Percentiles rank a stretch among this genome's conserved stretches.
Conservation (phyloP, 1,140 invertebrate species). For the Myzus persicae region DNA sequence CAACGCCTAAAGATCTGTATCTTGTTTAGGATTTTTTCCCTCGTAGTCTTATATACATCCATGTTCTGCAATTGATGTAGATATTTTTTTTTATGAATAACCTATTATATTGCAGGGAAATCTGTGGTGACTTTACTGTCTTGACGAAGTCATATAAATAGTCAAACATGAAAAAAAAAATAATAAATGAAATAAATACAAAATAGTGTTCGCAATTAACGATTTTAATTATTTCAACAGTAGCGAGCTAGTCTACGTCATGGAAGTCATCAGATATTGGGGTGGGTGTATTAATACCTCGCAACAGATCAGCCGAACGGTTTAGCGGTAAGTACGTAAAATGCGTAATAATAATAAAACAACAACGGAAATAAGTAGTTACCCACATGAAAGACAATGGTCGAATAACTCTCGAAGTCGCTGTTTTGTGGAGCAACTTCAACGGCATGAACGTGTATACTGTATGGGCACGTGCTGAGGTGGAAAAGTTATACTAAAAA, state of each 20-base stretch:
- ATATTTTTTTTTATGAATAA: background rate
- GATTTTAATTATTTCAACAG: background rate
- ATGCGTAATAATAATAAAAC: background rate
- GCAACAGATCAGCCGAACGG: background rate
- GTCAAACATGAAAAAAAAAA: no score
- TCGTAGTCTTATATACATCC: background rate
- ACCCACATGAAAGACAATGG: background rate
- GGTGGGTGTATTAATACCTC: background rate
- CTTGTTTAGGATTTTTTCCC: background rate
- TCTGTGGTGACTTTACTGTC: background rate
- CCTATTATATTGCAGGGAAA: background rate
- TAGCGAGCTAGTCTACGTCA: background rate
- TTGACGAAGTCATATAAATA: background rate
- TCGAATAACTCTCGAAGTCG: background rate
- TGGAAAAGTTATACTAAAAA: background rate
- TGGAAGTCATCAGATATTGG: background rate
- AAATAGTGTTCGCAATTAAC: background rate
- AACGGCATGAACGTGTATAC: background rate
- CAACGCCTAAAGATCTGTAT: background rate
- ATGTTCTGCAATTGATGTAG: background rate
- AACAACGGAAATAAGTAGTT: background rate
- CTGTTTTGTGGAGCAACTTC: background rate
- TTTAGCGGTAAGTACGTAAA: background rate
- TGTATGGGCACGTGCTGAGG: background rate
- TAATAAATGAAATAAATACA: background rate